A percentile compares a stretch with the other conserved stretches of the same genome.
Evolutionary conservation across 2,797 vertebrate species (phyloP).

Genomic region (Onychomys torridus): DNA sequence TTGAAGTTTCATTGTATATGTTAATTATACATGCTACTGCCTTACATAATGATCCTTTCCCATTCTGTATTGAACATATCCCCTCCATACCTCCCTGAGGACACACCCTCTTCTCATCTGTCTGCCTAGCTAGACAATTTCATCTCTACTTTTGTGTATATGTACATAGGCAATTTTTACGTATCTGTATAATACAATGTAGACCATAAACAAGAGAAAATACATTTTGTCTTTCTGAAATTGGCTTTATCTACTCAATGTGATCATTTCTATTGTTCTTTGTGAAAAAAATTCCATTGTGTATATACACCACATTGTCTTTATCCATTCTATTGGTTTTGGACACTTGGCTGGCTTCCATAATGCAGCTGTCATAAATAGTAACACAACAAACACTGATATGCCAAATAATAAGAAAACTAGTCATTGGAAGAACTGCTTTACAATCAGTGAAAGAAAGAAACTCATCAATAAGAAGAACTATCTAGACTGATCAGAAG

Average conservation of each 20-base stretch:
- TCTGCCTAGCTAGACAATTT: neutral
- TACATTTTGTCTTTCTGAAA: neutral
- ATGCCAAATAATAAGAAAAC: neutral
- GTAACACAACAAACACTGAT: neutral
- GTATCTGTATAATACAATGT: neutral
- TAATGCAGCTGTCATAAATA: neutral
- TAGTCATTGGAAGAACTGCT: neutral
- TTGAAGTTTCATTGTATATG: neutral
- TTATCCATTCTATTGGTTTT: neutral
- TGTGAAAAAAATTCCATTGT: neutral
- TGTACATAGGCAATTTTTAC: neutral
- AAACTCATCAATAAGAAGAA: neutral
- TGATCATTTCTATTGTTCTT: neutral
- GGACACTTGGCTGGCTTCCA: neutral
- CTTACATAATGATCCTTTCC: neutral
- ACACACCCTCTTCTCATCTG: neutral
- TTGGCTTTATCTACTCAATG: neutral
- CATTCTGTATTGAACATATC: neutral
- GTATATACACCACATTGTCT: neutral
- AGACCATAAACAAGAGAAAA: neutral
- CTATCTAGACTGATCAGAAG: neutral
- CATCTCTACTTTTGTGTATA: neutral
- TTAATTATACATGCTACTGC: neutral
- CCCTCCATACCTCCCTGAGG: neutral
- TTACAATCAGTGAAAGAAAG: neutral